A percentile compares a stretch with the other conserved stretches of the same genome.
These are phyloP conservation scores for Sapayoa aenigma DNA, from an alignment of 2,113 vertebrate species.

Conservation along the genomic window DNA sequence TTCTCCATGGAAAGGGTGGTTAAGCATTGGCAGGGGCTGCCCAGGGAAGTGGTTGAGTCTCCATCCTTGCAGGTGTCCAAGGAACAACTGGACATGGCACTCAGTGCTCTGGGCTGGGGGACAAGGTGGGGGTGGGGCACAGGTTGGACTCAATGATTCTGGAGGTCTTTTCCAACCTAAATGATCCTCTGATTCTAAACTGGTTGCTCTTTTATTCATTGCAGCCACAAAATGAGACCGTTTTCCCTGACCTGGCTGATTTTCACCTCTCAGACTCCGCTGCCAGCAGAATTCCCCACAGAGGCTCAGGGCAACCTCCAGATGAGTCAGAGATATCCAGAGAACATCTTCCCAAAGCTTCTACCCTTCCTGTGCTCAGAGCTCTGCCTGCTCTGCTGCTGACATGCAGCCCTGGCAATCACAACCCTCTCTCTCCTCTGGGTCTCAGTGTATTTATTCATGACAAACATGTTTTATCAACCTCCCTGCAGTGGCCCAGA, in stretches of 20 bases:
- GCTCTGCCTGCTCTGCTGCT: not conserved
- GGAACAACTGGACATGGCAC: rapidly evolving
- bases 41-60: not conserved
- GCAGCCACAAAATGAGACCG: not conserved
- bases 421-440: not conserved
- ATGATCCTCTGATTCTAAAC: not conserved
- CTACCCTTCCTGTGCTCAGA: not conserved
- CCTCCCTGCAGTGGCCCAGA: not conserved
- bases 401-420: not conserved
- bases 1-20: rapidly evolving
- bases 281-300: not conserved
- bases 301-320: not conserved
- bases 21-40: not conserved
- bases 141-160: rapidly evolving
- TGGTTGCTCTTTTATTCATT: not conserved
- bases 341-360: not conserved
- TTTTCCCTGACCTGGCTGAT: not conserved
- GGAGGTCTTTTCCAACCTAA: not conserved
- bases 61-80: not conserved
- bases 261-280: not conserved
- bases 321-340: rapidly evolving
- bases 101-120: not conserved
- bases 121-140: not conserved
- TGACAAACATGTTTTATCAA: not conserved
- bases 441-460: not conserved